A percentile compares a stretch with the other conserved stretches of the same genome.
These are phyloP conservation scores for Epinephelus cyanopodus DNA, from an alignment of 2,113 vertebrate species.

Conservation along the genomic window DNA sequence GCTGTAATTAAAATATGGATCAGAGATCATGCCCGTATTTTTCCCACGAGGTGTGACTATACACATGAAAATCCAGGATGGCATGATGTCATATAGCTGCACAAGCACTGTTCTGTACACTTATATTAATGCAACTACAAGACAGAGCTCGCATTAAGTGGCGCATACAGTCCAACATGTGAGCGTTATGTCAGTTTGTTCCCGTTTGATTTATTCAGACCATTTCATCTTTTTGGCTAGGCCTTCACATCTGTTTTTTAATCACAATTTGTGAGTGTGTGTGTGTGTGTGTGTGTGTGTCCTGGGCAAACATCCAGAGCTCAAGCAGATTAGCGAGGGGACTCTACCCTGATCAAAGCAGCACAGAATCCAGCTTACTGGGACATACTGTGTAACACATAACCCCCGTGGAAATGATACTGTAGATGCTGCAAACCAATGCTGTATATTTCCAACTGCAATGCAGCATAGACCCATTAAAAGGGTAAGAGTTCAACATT, in stretches of 20 bases:
- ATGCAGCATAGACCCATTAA: conserved; percentile 2
- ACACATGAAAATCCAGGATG: conserved; percentile 28
- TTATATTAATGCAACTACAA: neutral
- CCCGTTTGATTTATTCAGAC: conserved; percentile 53
- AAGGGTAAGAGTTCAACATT: conserved; percentile 3
- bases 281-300: conserved; percentile 41
- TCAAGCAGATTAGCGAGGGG: conserved; percentile 76
- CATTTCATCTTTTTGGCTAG: conserved; percentile 63
- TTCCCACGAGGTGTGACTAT: conserved; percentile 25
- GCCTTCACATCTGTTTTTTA: conserved; percentile 74
- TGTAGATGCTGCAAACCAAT: conserved; percentile 40
- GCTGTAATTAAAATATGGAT: conserved; percentile 73
- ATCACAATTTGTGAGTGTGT: conserved; percentile 68
- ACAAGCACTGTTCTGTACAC: neutral
- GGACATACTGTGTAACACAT: conserved; percentile 61
- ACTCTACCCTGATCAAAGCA: conserved; percentile 78
- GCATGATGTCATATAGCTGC: conserved; percentile 41
- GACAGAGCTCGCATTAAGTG: conserved; percentile 8
- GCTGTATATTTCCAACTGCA: conserved; percentile 23
- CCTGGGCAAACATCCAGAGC: conserved; percentile 74
- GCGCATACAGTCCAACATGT: conserved; percentile 8
- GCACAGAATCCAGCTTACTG: conserved; percentile 73
- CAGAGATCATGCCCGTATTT: conserved; percentile 36
- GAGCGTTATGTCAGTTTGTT: conserved; percentile 50
- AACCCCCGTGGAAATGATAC: conserved; percentile 61